Percentiles rank a stretch among this genome's conserved stretches.
These are phyloP conservation scores for Morpho helenor DNA, from an alignment of 2,888 invertebrate genomes.

Conservation along the genomic window DNA sequence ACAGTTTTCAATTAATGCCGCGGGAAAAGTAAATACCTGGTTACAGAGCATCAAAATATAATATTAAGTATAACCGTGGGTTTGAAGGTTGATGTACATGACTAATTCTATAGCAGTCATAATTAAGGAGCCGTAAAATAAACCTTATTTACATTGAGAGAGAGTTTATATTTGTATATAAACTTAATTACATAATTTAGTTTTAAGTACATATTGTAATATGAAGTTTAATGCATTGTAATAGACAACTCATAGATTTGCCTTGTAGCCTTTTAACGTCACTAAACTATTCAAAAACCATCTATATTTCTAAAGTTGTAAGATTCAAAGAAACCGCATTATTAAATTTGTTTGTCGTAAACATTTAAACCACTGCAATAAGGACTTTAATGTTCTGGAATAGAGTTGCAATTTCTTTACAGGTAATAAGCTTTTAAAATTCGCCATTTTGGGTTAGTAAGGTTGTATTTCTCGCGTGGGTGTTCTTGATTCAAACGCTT, in stretches of 20 bases:
- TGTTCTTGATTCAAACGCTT: too few relatives aligned
- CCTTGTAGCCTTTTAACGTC: too few relatives aligned
- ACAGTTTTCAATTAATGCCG: too few relatives aligned
- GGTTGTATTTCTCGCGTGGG: constrained; percentile 17
- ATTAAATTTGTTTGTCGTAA: background rate
- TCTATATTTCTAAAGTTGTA: background rate
- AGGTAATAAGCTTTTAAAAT: constrained; percentile 8
- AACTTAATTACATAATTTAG: background rate
- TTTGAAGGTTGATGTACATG: constrained; percentile 15
- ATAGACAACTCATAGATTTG: too few relatives aligned
- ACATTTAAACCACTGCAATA: background rate
- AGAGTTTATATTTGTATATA: background rate
- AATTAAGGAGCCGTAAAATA: constrained; percentile 2
- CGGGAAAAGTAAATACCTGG: too few relatives aligned
- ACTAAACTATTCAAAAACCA: background rate
- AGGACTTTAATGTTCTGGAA: background rate
- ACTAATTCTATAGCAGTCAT: constrained; percentile 2
- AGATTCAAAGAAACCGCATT: background rate
- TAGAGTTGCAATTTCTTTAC: constrained; percentile 3
- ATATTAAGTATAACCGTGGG: constrained; percentile 6
- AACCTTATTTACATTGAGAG: background rate
- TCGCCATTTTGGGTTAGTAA: constrained; percentile 15
- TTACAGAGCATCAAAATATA: too few relatives aligned
- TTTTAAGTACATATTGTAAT: too few relatives aligned
- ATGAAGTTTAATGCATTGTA: too few relatives aligned